phyloP scores from a whole-genome alignment of 2,113 vertebrate species.

The Lamprologus lemairii region DNA sequence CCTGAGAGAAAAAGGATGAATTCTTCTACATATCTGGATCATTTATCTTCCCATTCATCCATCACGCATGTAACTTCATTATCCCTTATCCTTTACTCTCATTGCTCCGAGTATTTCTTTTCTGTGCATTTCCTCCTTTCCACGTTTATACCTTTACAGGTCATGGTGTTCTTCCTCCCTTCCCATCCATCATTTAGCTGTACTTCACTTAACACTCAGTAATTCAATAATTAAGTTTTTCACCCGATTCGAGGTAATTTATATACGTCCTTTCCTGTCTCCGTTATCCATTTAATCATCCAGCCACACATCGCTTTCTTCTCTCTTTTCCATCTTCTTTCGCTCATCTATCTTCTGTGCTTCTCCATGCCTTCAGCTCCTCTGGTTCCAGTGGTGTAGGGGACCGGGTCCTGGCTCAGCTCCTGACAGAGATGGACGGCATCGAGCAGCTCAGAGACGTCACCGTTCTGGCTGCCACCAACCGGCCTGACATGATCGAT shows the following conservation, averaged over 20 bases:
- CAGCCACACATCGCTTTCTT: neutral
- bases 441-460: constrained; percentile 90
- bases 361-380: constrained; percentile 65
- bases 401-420: constrained; percentile 91
- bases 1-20: neutral
- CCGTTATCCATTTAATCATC: neutral
- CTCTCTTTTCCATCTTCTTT: neutral
- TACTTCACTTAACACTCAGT: neutral
- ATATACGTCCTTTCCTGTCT: neutral
- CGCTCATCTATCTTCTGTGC: constrained; percentile 1
- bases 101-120: neutral
- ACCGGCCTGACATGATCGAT: constrained; percentile 95
- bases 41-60: neutral
- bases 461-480: constrained; percentile 92
- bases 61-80: neutral
- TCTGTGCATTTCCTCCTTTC: neutral
- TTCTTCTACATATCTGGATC: neutral
- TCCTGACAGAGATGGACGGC: constrained; percentile 97
- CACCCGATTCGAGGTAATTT: neutral
- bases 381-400: constrained; percentile 80
- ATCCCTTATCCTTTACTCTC: neutral
- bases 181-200: neutral
- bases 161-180: neutral
- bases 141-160: neutral
- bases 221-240: neutral